Evolutionary conservation across 35 echinoderm and acorn worm genomes (phyloP), one percentile per base, ranked within the genome.

Genomic region (Heliocidaris tuberculata): DNA sequence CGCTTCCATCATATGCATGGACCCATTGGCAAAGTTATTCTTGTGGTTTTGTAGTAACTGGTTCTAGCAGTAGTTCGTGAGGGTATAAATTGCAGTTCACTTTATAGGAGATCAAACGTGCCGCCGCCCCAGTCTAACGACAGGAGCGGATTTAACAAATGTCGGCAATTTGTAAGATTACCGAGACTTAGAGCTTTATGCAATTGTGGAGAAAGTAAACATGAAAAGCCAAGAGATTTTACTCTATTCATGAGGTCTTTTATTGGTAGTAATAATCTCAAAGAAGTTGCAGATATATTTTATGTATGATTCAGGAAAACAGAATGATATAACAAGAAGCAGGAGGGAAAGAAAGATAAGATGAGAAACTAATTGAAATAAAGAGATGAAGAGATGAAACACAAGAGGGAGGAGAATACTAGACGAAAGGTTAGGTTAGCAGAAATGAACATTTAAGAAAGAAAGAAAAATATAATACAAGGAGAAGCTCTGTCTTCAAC

Each of bases 11-110:
- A 78, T 78, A 78, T 78, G 15, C 65, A 19, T n/a, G 27, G 27
- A 78, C 65, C 65, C 65, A 78, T 29, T 78, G 65, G 65, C 65
- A 78, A 78, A 78, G 65, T 78, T 78, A 78, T 78, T 78, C 65
- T 78, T 78, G 65, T 78, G 65, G 65, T 78, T 78, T 78, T 24
- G 65, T 78, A n/a, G 65, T 78, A 78, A 78, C 65, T 78, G 27
- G 65, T n/a, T 78, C 27, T 27, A 78, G 21, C 27, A 24, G 65
- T 78, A 5, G 65, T 24, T 78, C 27, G 27, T n/a, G 65, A 78
- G 65, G 65, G 65, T 78, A 27, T 78, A 78, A 78, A 17, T 78
- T 78, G 17, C 65, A 78, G 65, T 19, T n/a, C 27, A 78, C 65
- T 78, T 78, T 19, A 0, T n/a, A 5, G 17, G 65, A 78, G 65